A percentile compares a stretch with the other conserved stretches of the same genome.
Evolutionary conservation across 2,113 vertebrate genomes (phyloP).

Genomic region (Leptobrachium ailaonicum): DNA sequence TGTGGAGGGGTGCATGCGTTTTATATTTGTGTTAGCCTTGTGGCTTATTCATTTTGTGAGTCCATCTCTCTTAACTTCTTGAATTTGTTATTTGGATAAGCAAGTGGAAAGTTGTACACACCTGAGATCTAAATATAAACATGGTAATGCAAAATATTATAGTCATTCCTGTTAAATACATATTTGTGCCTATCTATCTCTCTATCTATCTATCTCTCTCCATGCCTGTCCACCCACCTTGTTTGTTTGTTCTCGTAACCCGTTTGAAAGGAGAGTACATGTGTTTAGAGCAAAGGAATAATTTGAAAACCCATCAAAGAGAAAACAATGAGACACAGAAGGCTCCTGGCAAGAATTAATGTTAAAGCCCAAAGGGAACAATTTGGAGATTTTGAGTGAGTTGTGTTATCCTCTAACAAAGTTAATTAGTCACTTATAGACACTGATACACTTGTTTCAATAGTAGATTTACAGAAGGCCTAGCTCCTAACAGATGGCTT

Average conservation of each 20-base stretch:
- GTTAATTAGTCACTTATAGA: constrained; percentile 48
- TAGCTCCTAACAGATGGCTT: constrained; percentile 52
- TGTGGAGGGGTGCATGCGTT: no score
- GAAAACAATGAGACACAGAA: constrained; percentile 30
- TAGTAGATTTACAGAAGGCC: constrained; percentile 50
- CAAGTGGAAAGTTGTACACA: no score
- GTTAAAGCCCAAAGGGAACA: constrained; percentile 40
- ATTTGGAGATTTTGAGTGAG: constrained; percentile 24
- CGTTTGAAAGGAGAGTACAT: background rate
- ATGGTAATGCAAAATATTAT: no score
- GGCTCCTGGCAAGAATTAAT: constrained; percentile 51
- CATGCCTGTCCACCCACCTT: background rate
- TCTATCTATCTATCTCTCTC: constrained; percentile 1
- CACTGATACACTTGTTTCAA: constrained; percentile 47
- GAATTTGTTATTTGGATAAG: no score
- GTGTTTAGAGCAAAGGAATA: background rate
- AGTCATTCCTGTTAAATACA: no score
- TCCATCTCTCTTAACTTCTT: no score
- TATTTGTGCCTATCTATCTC: no score
- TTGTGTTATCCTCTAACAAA: constrained; percentile 38
- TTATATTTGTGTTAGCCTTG: no score
- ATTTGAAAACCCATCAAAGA: constrained; percentile 4
- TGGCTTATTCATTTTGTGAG: no score
- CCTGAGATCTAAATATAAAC: no score
- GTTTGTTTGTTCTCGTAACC: background rate